These are phyloP conservation scores for Pogonocherus hispidulus DNA, from an alignment of 2,888 invertebrate species.

Conservation along the genomic window DNA sequence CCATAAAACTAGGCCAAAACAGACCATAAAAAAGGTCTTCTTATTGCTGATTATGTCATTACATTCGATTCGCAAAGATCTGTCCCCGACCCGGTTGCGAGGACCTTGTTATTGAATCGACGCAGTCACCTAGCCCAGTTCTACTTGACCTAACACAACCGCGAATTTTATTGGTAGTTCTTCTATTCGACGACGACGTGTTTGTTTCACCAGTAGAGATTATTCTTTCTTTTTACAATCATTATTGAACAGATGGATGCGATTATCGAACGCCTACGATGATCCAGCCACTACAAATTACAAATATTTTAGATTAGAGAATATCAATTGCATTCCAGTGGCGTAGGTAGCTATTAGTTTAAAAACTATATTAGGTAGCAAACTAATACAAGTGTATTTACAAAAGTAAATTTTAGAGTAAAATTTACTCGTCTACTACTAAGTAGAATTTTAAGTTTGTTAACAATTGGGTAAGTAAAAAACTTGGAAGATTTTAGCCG, in stretches of 20 bases:
- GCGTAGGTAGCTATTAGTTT: too few relatives aligned
- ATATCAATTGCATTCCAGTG: too few relatives aligned
- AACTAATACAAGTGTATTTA: too few relatives aligned
- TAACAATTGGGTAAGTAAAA: too few relatives aligned
- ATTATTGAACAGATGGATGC: background rate
- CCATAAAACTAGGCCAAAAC: constrained; percentile 7
- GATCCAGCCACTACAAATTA: too few relatives aligned
- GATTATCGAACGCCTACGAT: background rate
- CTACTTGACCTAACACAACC: constrained; percentile 56
- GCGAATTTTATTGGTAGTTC: constrained; percentile 41
- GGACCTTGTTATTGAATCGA: constrained; percentile 53
- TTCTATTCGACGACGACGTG: constrained; percentile 19
- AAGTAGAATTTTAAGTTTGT: too few relatives aligned
- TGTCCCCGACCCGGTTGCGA: constrained; percentile 53
- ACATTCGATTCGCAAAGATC: constrained; percentile 42
- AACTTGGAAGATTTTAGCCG: too few relatives aligned
- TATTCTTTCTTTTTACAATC: background rate
- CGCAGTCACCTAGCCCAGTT: constrained; percentile 54
- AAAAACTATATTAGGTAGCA: too few relatives aligned
- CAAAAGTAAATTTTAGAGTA: too few relatives aligned
- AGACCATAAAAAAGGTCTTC: constrained; percentile 31
- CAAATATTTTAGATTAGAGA: too few relatives aligned
- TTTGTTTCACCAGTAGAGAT: constrained; percentile 2
- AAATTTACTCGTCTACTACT: too few relatives aligned
- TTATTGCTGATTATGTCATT: constrained; percentile 42